These are phyloP conservation scores for Dynastes tityus DNA, from an alignment of 2,888 invertebrate genomes.

Conservation along the genomic window DNA sequence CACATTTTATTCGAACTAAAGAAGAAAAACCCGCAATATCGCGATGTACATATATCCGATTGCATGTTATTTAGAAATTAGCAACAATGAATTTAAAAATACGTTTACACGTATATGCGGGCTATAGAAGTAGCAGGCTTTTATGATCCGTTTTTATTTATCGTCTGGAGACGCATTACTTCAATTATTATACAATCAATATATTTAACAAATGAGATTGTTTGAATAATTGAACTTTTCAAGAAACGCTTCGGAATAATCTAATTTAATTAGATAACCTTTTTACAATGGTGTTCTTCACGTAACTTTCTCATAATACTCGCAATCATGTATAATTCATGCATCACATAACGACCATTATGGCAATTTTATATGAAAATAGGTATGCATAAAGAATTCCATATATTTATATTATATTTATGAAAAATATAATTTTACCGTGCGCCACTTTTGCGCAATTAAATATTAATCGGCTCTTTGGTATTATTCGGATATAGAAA, in stretches of 20 bases:
- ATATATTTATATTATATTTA: too few relatives aligned
- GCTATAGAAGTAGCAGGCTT: too few relatives aligned
- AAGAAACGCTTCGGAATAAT: slow-evolving; percentile 26
- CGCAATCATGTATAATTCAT: slow-evolving; percentile 13
- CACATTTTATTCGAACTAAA: slow-evolving; percentile 4
- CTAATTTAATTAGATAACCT: slow-evolving; percentile 33
- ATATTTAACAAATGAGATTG: slow-evolving; percentile 32
- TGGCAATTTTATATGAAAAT: slow-evolving; percentile 14
- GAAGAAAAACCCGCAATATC: slow-evolving; percentile 13
- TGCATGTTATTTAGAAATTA: slow-evolving; percentile 45
- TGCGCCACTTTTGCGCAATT: too few relatives aligned
- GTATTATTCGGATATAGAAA: too few relatives aligned
- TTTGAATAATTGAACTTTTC: slow-evolving; percentile 36
- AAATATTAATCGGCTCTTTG: too few relatives aligned
- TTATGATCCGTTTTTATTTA: slow-evolving; percentile 32
- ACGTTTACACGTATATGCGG: slow-evolving; percentile 29
- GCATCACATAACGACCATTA: background rate
- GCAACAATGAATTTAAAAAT: slow-evolving; percentile 48
- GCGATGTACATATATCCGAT: slow-evolving; percentile 24
- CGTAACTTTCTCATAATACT: slow-evolving; percentile 38
- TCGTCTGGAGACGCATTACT: slow-evolving; percentile 36
- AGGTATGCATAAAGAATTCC: background rate
- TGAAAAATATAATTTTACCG: background rate
- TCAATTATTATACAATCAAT: slow-evolving; percentile 45
- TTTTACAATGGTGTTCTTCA: slow-evolving; percentile 20